Base-by-base conservation (phyloP, 2,888 invertebrate species). In the Dendrolimus houi region DNA sequence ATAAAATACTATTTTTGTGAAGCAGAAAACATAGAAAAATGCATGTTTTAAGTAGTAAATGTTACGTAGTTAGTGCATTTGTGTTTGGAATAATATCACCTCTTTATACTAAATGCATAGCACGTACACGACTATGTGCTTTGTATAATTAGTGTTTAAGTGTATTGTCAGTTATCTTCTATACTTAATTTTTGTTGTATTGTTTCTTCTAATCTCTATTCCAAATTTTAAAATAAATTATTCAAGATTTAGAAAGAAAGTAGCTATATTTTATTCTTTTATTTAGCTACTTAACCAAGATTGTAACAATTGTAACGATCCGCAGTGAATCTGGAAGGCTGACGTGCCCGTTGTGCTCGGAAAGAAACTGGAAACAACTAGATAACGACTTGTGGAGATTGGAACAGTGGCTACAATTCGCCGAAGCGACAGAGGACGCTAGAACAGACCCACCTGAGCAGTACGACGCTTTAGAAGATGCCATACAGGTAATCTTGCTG, bases 311-410 rank as follows among this genome's bases (percentile, higher is more conserved):
- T 29, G 29, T 29, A 29, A 29, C 29, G 8, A 52, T 47, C 12
- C 17, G 40, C 79, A 95, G 96, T 77, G 96, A 95, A 78, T 92
- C 94, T 61, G 96, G 95, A 53, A 92, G 95, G 56, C 80, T 96
- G 65, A 94, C 96, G n/a, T 97, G 97, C 78, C 97, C 96, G 12
- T 91, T 97, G 59, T 97, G 97, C 78, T 96, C 96, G 54, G 95
- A 95, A 73, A 94, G 95, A 60, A 96, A 96, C 85, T 97, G 97
- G 96, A 95, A 96, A 63, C 97, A 97, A 80, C 91, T 97, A 69
- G 96, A 97, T 79, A 96, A 96, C 75, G 97, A 97, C 80, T 91
- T 97, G 42, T 97, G 97, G 97, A 92, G 97, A 56, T 85, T 97
- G 67, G 97, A 97, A 75, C 96, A 97, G 81, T 97, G 97, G 97